Evolutionary conservation across 2,797 vertebrate species (phyloP).

Genomic region (Notolepis coatsorum): DNA sequence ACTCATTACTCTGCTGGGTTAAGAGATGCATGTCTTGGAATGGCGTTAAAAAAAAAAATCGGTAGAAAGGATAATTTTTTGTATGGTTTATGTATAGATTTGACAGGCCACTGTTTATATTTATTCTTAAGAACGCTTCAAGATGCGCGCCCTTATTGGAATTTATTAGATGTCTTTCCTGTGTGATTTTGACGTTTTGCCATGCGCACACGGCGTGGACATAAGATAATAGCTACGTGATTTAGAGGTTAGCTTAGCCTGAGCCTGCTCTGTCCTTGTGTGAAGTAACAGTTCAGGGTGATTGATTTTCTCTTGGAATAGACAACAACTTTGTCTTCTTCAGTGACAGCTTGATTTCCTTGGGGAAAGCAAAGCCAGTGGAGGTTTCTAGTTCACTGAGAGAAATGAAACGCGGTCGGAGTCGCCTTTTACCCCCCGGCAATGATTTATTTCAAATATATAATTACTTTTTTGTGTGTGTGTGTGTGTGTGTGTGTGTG

Average conservation of each 20-base stretch:
- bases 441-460: constrained; percentile 23
- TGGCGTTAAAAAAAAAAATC: neutral
- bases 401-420: neutral
- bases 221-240: neutral
- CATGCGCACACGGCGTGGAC: constrained; percentile 1
- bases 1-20: constrained; percentile 35
- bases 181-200: neutral
- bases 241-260: constrained; percentile 2
- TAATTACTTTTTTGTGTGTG: no score
- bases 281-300: neutral
- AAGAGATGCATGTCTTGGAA: constrained; percentile 41
- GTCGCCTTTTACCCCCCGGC: neutral
- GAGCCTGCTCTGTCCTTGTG: constrained; percentile 18
- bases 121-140: constrained; percentile 8
- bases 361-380: neutral
- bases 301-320: neutral
- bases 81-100: constrained; percentile 17
- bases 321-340: neutral
- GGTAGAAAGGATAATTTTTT: neutral
- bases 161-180: constrained; percentile 6
- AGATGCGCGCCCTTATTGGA: neutral
- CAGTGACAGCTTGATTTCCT: neutral
- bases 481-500: no score
- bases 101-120: neutral
- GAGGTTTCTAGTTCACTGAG: neutral